A percentile compares a stretch with the other conserved stretches of the same genome.
Conservation (phyloP, 2,888 invertebrate species). For the Drosophila putrida region DNA sequence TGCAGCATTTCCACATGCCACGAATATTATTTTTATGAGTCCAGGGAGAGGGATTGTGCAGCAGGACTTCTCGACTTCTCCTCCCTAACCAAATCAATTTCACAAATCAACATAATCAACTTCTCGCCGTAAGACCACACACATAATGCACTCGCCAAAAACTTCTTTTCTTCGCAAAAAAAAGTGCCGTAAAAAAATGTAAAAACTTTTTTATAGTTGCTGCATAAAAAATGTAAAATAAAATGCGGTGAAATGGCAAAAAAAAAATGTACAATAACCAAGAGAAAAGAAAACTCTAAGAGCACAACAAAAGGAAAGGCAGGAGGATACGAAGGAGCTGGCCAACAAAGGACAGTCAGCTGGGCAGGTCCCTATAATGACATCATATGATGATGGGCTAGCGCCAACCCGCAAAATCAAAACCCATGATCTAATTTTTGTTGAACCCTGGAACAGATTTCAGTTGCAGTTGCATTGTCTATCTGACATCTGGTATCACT, state of each 20-base stretch:
- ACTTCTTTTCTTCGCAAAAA: constrained; percentile 67
- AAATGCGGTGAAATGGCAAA: constrained; percentile 64
- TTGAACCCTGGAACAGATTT: constrained; percentile 49
- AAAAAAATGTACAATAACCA: constrained; percentile 39
- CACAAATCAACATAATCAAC: constrained; percentile 82
- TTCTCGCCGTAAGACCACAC: constrained; percentile 71
- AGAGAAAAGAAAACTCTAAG: constrained; percentile 31
- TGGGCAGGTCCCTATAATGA: constrained; percentile 67
- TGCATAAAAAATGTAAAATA: constrained; percentile 76
- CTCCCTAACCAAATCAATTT: constrained; percentile 66
- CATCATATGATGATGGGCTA: constrained; percentile 57
- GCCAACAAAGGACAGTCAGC: constrained; percentile 56
- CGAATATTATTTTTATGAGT: constrained; percentile 60
- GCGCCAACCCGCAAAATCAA: constrained; percentile 67
- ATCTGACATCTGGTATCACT: constrained; percentile 43
- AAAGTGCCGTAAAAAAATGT: constrained; percentile 77
- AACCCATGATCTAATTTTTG: constrained; percentile 77
- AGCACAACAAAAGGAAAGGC: constrained; percentile 57
- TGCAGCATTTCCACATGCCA: constrained; percentile 65
- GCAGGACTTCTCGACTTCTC: constrained; percentile 10
- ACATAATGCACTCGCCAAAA: constrained; percentile 75
- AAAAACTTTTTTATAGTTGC: constrained; percentile 79
- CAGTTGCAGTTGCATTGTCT: constrained; percentile 37
- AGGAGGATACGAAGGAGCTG: neutral
- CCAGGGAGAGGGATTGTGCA: constrained; percentile 21